Base-by-base conservation (phyloP, 2,113 vertebrate species). In the Azemiops feae region DNA sequence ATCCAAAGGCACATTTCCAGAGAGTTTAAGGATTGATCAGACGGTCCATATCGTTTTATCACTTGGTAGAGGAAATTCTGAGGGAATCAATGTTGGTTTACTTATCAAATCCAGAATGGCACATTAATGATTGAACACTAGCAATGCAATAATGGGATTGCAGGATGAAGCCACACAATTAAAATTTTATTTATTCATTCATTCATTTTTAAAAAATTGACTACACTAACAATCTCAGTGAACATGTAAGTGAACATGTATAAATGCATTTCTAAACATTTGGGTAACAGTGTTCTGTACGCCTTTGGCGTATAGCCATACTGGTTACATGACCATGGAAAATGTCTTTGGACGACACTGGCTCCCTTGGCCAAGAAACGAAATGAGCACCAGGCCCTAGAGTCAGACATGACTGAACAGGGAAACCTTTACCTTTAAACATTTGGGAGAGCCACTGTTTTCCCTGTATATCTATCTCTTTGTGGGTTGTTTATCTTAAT, bases 401-500 rank as follows among this genome's bases (percentile, higher is more conserved):
- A 69, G 14, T 69, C 64, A 34, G 14, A 69, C 14, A 69, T 69
- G 14, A 69, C 64, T 34, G 5, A 30, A 69, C 64, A 69, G 30
- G 30, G 64, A 69, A 69, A 69, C 64, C 30, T 69, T 69, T 69
- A 16, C 30, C 4, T 69, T 69, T 43, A 47, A 52, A 47, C 11
- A 64, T 54, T 85, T 39, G 58, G 1, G 89, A 69, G n/a, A 22
- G n/a, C 81, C 87, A 87, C 87, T 64, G 5, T 86, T 92, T 92
- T 34, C 88, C 69, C 52, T 25, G n/a, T 27, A 60, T 54, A 43
- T 60, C 69, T 27, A 2, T 74, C 57, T 34, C 6, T 39, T 1
- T 54, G 22, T 25, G 90, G 39, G 85, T 89, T 2, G 22, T 89
- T 93, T 91, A 27, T 94, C 91, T 92, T 57, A 89, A 0, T 92